These are phyloP conservation scores for Schizopygopsis malacanthus DNA, from an alignment of 2,797 vertebrate species.

Conservation along the genomic window DNA sequence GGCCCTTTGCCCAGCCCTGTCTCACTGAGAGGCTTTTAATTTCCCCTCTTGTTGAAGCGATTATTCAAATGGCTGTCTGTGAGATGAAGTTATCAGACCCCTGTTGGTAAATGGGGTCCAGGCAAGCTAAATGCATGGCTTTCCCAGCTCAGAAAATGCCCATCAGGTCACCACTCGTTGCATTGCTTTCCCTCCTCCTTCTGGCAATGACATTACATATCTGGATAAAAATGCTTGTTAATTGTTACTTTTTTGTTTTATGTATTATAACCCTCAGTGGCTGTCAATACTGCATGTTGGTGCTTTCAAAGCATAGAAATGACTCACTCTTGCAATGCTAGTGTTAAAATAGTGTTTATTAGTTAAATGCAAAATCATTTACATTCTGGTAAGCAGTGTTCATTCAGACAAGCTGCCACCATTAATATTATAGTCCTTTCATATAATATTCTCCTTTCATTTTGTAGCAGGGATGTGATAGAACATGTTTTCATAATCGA, in stretches of 20 bases:
- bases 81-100: slow-evolving; percentile 81
- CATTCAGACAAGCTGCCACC: neutral
- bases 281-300: neutral
- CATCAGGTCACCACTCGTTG: slow-evolving; percentile 69
- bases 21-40: slow-evolving; percentile 79
- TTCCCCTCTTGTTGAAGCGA: slow-evolving; percentile 81
- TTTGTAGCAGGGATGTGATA: neutral
- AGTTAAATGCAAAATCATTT: slow-evolving; percentile 12
- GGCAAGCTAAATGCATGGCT: slow-evolving; percentile 69
- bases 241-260: neutral
- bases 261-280: neutral
- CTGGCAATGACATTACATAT: slow-evolving; percentile 2
- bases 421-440: neutral
- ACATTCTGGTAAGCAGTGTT: slow-evolving; percentile 11
- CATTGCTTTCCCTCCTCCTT: neutral
- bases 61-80: slow-evolving; percentile 82
- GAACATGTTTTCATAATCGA: neutral
- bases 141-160: slow-evolving; percentile 67
- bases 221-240: neutral
- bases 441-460: neutral
- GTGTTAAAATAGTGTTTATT: slow-evolving; percentile 23
- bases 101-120: slow-evolving; percentile 77
- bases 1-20: slow-evolving; percentile 70
- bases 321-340: neutral
- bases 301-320: slow-evolving; percentile 18